Evolutionary conservation across 2,888 invertebrate genomes (phyloP).

Genomic region (Hirtodrosophila cameraria): DNA sequence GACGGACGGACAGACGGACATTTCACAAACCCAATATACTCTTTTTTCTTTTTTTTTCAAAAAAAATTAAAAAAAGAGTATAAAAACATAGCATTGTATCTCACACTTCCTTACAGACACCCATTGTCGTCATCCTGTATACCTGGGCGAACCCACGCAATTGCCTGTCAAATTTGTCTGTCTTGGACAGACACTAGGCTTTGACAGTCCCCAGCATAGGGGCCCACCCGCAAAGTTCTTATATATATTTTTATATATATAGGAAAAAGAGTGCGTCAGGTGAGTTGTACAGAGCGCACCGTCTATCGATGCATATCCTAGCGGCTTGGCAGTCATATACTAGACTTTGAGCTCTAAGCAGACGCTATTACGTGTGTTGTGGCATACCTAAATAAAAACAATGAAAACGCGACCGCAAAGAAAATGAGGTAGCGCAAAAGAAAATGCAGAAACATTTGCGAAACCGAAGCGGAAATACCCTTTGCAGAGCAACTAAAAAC

Average conservation of each 20-base stretch:
- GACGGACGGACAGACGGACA: too few relatives aligned
- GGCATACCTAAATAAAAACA: conserved; percentile 14
- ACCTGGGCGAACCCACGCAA: conserved; percentile 23
- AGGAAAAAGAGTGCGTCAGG: background rate
- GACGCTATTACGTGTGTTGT: conserved; percentile 2
- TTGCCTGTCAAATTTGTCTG: conserved; percentile 21
- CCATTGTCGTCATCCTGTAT: conserved; percentile 9
- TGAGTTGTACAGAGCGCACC: background rate
- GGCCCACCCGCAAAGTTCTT: background rate
- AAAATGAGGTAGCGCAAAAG: background rate
- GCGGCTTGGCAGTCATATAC: background rate
- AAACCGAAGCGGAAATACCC: conserved; percentile 5
- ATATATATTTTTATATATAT: background rate
- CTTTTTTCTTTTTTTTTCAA: too few relatives aligned
- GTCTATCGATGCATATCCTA: background rate
- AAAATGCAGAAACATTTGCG: background rate
- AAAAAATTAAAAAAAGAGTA: too few relatives aligned
- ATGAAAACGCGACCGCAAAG: conserved; percentile 3
- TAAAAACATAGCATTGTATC: conserved; percentile 4
- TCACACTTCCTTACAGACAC: conserved; percentile 35
- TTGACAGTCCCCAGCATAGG: conserved; percentile 1
- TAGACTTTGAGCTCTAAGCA: conserved; percentile 1
- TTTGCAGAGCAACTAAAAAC: background rate
- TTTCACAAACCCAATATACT: too few relatives aligned
- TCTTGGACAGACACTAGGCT: conserved; percentile 10